Evolutionary conservation across 2,797 vertebrate species (phyloP).

Genomic region (Siniperca scherzeri): DNA sequence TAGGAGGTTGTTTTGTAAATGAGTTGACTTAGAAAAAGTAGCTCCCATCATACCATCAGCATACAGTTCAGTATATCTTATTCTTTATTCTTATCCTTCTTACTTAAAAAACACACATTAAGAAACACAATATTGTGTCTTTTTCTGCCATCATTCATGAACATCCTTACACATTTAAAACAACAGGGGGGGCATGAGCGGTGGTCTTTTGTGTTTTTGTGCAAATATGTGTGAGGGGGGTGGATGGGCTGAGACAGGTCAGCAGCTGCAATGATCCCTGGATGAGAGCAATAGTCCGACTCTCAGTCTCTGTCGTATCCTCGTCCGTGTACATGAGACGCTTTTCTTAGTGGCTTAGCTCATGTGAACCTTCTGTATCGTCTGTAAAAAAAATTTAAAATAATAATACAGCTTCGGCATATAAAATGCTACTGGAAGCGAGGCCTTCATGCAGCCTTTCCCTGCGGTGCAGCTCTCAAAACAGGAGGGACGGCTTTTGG

Average conservation of each 20-base stretch:
- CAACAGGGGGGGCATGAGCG: conserved; percentile 43
- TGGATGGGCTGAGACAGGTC: neutral
- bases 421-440: conserved; percentile 37
- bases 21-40: conserved; percentile 10
- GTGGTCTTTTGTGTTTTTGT: conserved; percentile 2
- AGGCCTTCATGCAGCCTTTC: conserved; percentile 48
- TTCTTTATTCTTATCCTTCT: neutral
- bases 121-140: conserved; percentile 14
- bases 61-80: conserved; percentile 15
- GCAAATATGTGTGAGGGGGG: conserved; percentile 8
- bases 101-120: conserved; percentile 18
- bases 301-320: conserved; percentile 52
- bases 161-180: conserved; percentile 1
- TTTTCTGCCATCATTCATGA: conserved; percentile 1
- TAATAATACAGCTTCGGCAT: conserved; percentile 27
- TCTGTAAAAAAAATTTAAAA: conserved; percentile 39
- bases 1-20: conserved; percentile 27
- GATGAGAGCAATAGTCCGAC: conserved; percentile 53
- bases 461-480: conserved; percentile 47
- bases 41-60: conserved; percentile 3
- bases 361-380: conserved; percentile 64
- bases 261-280: conserved; percentile 42
- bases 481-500: conserved; percentile 26
- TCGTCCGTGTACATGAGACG: conserved; percentile 60
- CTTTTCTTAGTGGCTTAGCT: conserved; percentile 77